Conservation (phyloP, 2,797 vertebrate species). For the Oophaga sylvatica region DNA sequence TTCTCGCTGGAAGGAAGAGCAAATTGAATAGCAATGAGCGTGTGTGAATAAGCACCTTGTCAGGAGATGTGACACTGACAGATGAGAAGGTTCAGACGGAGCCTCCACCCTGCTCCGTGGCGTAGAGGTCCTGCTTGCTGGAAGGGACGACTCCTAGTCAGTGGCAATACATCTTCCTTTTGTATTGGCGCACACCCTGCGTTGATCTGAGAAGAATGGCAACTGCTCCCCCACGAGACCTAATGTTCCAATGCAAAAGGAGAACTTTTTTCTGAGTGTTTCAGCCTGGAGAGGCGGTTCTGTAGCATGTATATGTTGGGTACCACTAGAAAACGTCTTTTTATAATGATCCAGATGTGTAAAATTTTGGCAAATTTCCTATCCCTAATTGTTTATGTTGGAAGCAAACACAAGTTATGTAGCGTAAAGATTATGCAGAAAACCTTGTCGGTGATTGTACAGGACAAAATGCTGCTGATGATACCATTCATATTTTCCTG, state of each 20-base stretch:
- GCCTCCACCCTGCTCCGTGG: constrained; percentile 69
- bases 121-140: constrained; percentile 69
- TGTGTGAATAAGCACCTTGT: constrained; percentile 87
- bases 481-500: too few relatives aligned
- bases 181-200: background rate
- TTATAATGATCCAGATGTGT: too few relatives aligned
- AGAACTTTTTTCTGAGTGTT: background rate
- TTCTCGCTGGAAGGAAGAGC: constrained; percentile 77
- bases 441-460: too few relatives aligned
- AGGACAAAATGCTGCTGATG: too few relatives aligned
- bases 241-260: background rate
- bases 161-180: constrained; percentile 34
- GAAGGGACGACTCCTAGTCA: constrained; percentile 3
- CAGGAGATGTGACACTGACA: constrained; percentile 86
- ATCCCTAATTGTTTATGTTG: too few relatives aligned
- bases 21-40: constrained; percentile 89
- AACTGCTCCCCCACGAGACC: background rate
- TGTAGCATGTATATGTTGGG: background rate
- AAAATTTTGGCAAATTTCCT: too few relatives aligned
- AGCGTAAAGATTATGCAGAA: too few relatives aligned
- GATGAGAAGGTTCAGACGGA: constrained; percentile 79
- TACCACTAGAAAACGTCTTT: background rate
- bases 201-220: background rate
- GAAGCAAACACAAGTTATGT: too few relatives aligned
- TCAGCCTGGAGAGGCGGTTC: background rate